Evolutionary conservation across 1,140 invertebrate species (phyloP).

Genomic region (Amphibalanus amphitrite): DNA sequence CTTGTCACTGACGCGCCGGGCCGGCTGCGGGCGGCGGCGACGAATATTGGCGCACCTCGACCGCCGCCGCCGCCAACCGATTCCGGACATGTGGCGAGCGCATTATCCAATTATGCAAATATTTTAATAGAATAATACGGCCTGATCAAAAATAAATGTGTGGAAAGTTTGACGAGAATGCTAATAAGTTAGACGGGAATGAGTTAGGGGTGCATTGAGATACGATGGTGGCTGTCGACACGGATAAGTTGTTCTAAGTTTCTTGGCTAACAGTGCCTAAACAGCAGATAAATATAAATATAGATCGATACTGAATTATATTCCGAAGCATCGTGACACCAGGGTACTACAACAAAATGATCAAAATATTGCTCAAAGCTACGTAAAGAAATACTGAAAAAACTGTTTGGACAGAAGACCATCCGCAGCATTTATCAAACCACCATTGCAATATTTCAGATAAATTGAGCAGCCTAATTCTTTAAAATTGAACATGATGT

Average conservation of each 20-base stretch:
- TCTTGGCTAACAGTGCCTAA: neutral
- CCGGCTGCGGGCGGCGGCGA: too few species aligned
- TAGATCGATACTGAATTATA: too few species aligned
- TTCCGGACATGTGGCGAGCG: neutral
- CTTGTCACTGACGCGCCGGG: neutral
- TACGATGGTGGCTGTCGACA: neutral
- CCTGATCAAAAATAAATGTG: neutral
- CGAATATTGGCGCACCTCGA: neutral
- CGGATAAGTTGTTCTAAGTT: neutral
- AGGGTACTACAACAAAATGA: too few species aligned
- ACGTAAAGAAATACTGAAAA: too few species aligned
- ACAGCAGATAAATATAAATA: too few species aligned
- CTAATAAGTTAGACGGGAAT: neutral
- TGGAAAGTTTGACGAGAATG: neutral
- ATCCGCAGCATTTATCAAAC: too few species aligned
- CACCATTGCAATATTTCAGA: too few species aligned
- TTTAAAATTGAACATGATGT: too few species aligned
- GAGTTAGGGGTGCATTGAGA: neutral
- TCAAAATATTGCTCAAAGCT: too few species aligned
- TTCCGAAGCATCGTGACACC: too few species aligned
- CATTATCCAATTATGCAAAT: constrained; percentile 2
- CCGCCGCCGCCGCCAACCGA: neutral
- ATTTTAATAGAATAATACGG: constrained; percentile 2
- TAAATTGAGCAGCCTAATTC: too few species aligned
- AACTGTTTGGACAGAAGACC: too few species aligned